These are phyloP conservation scores for Rattus norvegicus DNA, from an alignment of 2,113 vertebrate genomes.

Conservation along the genomic window DNA sequence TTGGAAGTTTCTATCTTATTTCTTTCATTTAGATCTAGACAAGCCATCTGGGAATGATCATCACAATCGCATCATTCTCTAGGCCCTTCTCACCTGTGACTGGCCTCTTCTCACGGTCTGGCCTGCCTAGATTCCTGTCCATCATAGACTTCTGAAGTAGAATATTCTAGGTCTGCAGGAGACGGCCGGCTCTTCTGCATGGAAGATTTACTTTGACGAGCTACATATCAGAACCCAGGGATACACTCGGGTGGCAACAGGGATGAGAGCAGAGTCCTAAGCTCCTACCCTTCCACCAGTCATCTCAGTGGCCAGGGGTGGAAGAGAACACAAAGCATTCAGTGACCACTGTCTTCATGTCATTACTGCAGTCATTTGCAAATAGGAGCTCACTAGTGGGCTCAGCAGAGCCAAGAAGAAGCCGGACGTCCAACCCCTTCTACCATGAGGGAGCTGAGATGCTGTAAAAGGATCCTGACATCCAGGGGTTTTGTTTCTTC, in stretches of 20 bases:
- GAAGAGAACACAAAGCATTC: background rate
- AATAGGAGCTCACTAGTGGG: background rate
- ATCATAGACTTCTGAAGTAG: background rate
- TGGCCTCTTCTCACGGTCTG: background rate
- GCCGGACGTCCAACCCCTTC: background rate
- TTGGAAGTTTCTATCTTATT: background rate
- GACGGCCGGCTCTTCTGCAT: background rate
- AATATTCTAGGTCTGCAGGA: background rate
- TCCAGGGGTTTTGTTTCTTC: background rate
- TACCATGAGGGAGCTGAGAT: background rate
- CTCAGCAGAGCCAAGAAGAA: background rate
- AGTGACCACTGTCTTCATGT: background rate
- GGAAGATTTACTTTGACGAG: background rate
- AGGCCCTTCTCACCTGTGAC: background rate
- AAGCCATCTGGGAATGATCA: background rate
- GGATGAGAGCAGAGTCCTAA: background rate
- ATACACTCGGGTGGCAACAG: background rate
- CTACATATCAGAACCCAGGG: background rate
- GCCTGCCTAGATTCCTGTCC: background rate
- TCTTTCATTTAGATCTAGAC: conserved; percentile 8
- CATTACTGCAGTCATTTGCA: background rate
- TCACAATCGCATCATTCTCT: background rate
- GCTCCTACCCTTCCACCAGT: background rate
- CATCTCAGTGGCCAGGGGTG: background rate
- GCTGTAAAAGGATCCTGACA: background rate